Conservation (phyloP, 1,140 invertebrate genomes). For the Trinorchestia longiramus region DNA sequence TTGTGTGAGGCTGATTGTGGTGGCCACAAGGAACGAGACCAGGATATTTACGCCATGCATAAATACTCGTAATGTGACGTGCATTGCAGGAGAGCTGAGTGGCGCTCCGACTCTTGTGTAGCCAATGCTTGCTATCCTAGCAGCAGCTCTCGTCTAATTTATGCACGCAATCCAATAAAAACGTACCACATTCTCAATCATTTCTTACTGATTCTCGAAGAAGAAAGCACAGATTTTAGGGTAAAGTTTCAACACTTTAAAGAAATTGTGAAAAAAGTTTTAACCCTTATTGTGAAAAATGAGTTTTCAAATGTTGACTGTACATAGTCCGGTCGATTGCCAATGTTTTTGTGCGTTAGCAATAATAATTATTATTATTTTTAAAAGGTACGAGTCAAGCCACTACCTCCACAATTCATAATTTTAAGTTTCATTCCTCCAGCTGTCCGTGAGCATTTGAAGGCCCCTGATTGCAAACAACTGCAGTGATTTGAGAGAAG, state of each 20-base stretch:
- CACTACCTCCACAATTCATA: neutral
- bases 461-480: neutral
- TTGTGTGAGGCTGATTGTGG: neutral
- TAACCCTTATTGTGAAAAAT: too few relatives aligned
- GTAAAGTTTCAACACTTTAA: too few relatives aligned
- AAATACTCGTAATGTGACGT: constrained; percentile 23
- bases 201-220: neutral
- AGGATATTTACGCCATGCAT: neutral
- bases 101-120: neutral
- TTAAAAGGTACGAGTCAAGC: neutral
- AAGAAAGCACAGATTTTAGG: too few relatives aligned
- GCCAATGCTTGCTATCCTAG: neutral
- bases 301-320: neutral
- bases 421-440: neutral
- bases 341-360: neutral
- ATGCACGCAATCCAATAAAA: neutral
- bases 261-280: too few relatives aligned
- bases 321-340: neutral
- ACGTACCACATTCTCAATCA: neutral
- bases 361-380: neutral
- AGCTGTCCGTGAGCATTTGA: neutral
- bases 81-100: constrained; percentile 13
- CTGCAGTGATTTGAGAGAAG: neutral
- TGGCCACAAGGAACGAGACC: neutral
- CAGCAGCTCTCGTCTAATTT: neutral